These are phyloP conservation scores for Copidosoma aretas DNA, from an alignment of 2,888 invertebrate species.

Conservation along the genomic window DNA sequence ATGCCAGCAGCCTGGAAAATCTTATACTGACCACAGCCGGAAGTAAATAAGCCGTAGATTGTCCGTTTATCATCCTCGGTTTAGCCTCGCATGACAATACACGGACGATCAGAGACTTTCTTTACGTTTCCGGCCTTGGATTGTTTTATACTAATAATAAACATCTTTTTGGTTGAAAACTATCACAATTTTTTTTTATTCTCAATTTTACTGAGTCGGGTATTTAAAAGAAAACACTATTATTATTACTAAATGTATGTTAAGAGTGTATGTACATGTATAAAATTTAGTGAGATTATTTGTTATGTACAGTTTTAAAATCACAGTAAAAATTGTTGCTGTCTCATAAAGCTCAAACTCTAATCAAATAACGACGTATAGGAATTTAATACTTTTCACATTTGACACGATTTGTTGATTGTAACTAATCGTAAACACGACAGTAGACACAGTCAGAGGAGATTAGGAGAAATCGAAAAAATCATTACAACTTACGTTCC, in stretches of 20 bases:
- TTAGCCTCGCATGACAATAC: too few species aligned
- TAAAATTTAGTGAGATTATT: conserved; percentile 31
- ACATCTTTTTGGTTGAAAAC: conserved; percentile 18
- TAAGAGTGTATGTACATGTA: conserved; percentile 13
- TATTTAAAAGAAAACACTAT: too few species aligned
- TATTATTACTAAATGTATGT: conserved; percentile 5
- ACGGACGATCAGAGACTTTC: too few species aligned
- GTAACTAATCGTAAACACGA: not conserved
- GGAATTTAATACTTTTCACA: conserved; percentile 6
- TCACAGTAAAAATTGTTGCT: conserved; percentile 46
- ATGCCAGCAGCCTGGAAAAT: too few species aligned
- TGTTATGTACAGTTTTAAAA: conserved; percentile 37
- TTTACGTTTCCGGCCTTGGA: too few species aligned
- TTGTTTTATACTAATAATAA: conserved; percentile 21
- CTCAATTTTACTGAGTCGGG: not conserved
- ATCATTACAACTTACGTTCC: conserved; percentile 31
- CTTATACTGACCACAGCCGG: too few species aligned
- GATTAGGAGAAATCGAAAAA: conserved; percentile 30
- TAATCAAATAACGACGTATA: conserved; percentile 36
- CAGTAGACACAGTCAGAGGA: conserved; percentile 25
- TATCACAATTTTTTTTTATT: conserved; percentile 12
- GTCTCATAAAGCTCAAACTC: conserved; percentile 38
- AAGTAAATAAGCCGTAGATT: too few species aligned
- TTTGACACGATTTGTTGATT: not conserved
- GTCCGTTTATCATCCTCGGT: too few species aligned